Evolutionary conservation across 2,888 invertebrate species (phyloP), one percentile per base, ranked within the genome.

Genomic region (Andrena praecox): DNA sequence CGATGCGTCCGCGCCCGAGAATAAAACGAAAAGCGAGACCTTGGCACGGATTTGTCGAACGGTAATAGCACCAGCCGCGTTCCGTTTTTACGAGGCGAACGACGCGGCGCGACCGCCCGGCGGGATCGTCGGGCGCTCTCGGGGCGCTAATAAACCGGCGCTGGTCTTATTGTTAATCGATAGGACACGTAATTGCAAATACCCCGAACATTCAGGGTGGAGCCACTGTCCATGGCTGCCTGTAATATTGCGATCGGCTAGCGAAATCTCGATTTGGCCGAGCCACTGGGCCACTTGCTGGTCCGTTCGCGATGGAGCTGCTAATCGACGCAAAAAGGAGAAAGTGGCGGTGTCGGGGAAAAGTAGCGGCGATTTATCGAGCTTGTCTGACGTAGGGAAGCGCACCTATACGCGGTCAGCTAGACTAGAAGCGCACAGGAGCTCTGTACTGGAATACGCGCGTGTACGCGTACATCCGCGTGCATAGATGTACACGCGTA

Each of bases 41-140:
- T 91, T 89, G 89, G 86, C 89, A 90, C 85, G 82, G 80, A 86
- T 91, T 86, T 74, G 77, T 78, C 54, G 68, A 63, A 56, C 78
- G 50, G 33, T 71, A 77, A 72, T 64, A 64, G 56, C 52, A 69
- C 16, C 59, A 56, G 68, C 74, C 63, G 69, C 70, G 72, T 68
- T 79, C 72, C 69, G 79, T 77, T 86, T 86, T 89, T 89, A 80
- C 80, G 80, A 81, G 77, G 48, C 54, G 16, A 20, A 33, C 33
- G 54, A 64, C 42, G 35, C 33, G 54, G 60, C 35, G 16, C 42
- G 42, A 42, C 42, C 42, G 42, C 42, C 42, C 42, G 42, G 42
- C 42, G 42, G 72, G 73, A 78, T 69, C 54, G 48, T 48, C 33
- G 33, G 59, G 8, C 69, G 56, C 4, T 27, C 62, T 24, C 31